Percentiles rank a stretch among this genome's conserved stretches.
phyloP scores from a whole-genome alignment of 2,888 invertebrate genomes.

The Chrysopilus asiliformis region DNA sequence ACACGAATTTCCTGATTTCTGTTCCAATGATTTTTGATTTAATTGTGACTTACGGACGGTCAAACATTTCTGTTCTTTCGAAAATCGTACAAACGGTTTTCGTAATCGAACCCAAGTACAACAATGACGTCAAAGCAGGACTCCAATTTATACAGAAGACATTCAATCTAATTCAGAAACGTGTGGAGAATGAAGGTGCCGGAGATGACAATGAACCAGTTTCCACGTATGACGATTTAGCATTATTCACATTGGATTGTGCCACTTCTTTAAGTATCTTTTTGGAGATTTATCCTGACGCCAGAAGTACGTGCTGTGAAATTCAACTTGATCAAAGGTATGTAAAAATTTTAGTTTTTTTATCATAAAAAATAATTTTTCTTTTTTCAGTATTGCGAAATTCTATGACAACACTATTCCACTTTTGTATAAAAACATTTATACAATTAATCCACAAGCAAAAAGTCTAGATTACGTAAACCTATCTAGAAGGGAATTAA shows the following conservation, averaged over 20 bases:
- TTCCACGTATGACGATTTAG: constrained; percentile 47
- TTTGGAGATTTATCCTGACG: constrained; percentile 49
- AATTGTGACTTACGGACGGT: constrained; percentile 56
- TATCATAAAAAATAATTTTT: constrained; percentile 6
- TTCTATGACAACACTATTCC: constrained; percentile 66
- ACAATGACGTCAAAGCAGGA: constrained; percentile 43
- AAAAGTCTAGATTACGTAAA: constrained; percentile 28
- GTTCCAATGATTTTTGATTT: constrained; percentile 69
- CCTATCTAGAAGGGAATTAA: constrained; percentile 34
- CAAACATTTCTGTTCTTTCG: constrained; percentile 46
- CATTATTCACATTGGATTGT: constrained; percentile 55
- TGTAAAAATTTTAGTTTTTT: no score
- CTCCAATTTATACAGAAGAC: constrained; percentile 42
- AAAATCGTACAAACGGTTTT: constrained; percentile 54
- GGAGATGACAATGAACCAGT: constrained; percentile 20
- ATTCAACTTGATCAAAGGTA: constrained; percentile 45
- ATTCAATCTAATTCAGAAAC: constrained; percentile 27
- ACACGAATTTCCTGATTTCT: constrained; percentile 69
- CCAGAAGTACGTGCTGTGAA: constrained; percentile 40
- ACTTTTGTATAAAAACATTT: constrained; percentile 50
- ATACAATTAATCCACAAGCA: constrained; percentile 27
- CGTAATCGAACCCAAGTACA: constrained; percentile 41
- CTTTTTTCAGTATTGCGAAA: constrained; percentile 50
- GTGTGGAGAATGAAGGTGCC: constrained; percentile 30
- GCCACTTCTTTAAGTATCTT: constrained; percentile 54